Evolutionary conservation across 2,797 vertebrate genomes (phyloP).

Genomic region (Lagodon rhomboides): DNA sequence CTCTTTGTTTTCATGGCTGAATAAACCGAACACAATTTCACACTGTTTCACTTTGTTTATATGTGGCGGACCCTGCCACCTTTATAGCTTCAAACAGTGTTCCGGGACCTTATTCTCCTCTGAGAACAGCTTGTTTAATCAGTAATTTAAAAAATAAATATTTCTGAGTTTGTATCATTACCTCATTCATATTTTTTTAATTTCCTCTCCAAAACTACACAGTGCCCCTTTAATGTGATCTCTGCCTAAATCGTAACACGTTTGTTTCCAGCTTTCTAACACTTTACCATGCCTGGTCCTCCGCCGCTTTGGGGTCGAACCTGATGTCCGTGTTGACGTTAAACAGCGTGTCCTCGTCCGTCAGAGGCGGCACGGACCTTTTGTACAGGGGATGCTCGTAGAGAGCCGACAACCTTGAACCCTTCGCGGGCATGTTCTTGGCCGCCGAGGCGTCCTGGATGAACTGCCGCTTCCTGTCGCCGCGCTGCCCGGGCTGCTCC

Average conservation of each 20-base stretch:
- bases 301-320: slow-evolving; percentile 93
- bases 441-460: slow-evolving; percentile 64
- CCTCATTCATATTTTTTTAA: no score
- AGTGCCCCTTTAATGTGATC: neutral
- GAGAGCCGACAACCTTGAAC: slow-evolving; percentile 88
- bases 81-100: no score
- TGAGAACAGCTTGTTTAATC: no score
- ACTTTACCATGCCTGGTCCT: slow-evolving; percentile 92
- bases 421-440: slow-evolving; percentile 64
- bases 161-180: no score
- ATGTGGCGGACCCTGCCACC: no score
- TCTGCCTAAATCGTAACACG: slow-evolving; percentile 8
- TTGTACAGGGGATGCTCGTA: slow-evolving; percentile 92
- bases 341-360: slow-evolving; percentile 93
- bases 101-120: no score
- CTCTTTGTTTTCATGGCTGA: no score
- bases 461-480: slow-evolving; percentile 78
- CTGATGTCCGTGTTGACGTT: slow-evolving; percentile 96
- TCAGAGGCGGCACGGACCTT: slow-evolving; percentile 84
- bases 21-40: no score
- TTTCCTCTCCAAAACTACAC: no score
- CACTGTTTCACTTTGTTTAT: no score
- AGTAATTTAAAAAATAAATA: no score
- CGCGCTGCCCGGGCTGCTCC: slow-evolving; percentile 72
- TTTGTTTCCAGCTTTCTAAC: neutral